Base-by-base conservation (phyloP, 2,888 invertebrate genomes). In the Autographa pulchrina region DNA sequence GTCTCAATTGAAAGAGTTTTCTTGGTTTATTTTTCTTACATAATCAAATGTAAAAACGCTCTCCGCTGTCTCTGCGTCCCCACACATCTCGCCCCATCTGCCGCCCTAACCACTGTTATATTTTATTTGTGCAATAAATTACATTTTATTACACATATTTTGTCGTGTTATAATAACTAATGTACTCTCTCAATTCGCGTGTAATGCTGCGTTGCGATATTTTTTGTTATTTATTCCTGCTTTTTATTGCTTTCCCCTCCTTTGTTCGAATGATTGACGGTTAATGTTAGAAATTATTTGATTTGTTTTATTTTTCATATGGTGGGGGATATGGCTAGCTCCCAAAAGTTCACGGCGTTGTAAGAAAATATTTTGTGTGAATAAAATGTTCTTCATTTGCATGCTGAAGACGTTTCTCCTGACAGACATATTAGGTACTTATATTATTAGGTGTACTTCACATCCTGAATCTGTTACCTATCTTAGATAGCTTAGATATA, bases 131-230 rank as follows among this genome's bases (percentile, higher is more conserved):
- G 89, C 93, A 89, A 96, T 96, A 96, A 96, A 96, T 96, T 92
- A 94, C 92, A 84, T 96, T 96, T 96, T 96, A 96, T 96, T 96
- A 94, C 96, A 96, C 95, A 96, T 96, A 96, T 96, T 96, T 96
- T 96, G 96, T 96, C 95, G 96, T 95, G 96, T 95, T 96, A 96
- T 96, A 95, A 96, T 96, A 96, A 96, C 96, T 96, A 96, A 96
- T 96, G 96, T 94, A 96, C 93, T 93, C 94, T 93, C 94, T 93
- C 94, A 94, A 94, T 94, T 93, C 93, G 91, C 92, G 90, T 94
- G 96, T 95, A 94, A 95, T 94, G 93, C 92, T 88, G 89, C 93
- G 91, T 92, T 90, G 92, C 93, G 92, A 90, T 88, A 89, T 91
- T 92, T 89, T 90, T 78, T 80, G 89, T 94, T 94, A 92, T 93